A percentile compares a stretch with the other conserved stretches of the same genome.
phyloP scores from a whole-genome alignment of 2,113 vertebrate species.

The Lontra canadensis region DNA sequence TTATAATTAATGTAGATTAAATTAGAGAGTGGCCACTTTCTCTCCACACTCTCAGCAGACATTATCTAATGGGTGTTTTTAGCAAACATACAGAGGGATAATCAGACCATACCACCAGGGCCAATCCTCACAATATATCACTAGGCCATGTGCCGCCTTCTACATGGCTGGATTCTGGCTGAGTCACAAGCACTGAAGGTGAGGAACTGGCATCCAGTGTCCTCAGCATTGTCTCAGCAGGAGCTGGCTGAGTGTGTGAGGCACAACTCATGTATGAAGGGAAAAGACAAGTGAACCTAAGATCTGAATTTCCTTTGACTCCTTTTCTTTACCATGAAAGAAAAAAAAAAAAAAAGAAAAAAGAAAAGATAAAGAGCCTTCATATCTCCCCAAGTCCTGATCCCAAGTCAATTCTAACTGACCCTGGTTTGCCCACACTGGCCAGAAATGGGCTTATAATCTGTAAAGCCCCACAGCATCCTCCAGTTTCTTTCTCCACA shows the following conservation, averaged over 20 bases:
- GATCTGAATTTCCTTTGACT: not conserved
- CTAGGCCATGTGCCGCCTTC: not conserved
- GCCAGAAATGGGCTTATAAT: not conserved
- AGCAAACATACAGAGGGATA: not conserved
- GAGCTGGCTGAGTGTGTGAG: not conserved
- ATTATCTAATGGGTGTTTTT: not conserved
- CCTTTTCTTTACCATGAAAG: not conserved
- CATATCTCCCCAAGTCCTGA: not conserved
- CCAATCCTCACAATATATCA: not conserved
- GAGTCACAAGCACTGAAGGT: not conserved
- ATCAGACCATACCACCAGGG: not conserved
- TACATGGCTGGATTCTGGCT: not conserved
- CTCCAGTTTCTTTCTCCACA: not conserved
- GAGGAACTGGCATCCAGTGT: not conserved
- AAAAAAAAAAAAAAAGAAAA: not conserved
- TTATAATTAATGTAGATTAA: not conserved
- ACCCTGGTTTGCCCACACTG: not conserved
- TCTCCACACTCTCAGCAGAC: not conserved
- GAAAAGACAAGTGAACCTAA: not conserved
- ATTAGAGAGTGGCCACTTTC: not conserved
- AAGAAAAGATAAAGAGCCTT: not conserved
- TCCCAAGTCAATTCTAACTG: rapidly evolving
- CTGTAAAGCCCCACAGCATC: not conserved
- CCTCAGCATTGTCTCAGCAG: not conserved
- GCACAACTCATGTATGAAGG: not conserved